Evolutionary conservation across 2,888 invertebrate genomes (phyloP), one percentile per base, ranked within the genome.

Genomic region (Stratiomys singularior): DNA sequence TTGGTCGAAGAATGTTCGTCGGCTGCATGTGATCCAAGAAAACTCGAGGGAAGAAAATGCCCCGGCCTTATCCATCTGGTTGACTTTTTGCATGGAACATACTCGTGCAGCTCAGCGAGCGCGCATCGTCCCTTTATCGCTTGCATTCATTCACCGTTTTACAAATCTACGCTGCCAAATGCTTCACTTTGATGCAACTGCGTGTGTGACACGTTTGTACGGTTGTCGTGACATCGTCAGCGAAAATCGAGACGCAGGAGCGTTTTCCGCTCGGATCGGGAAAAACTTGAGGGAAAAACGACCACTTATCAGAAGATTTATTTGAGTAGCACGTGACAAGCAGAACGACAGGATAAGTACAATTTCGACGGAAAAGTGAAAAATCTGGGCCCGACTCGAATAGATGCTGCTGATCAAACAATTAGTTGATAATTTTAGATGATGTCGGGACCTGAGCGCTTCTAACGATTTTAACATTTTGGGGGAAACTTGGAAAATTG

Each of bases 381-480:
- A 66, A 66, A 69, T 30, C 21, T 69, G 47, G 5, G 18, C 47
- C 11, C 27, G 21, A 66, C 66, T 66, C 15, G 44, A 11, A 0
- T 60, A 60, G 60, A 25, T 4, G 23, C 18, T 47, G 28, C 67
- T 47, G 69, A 69, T 69, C 69, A 69, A 47, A 69, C 69, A 72
- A 72, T 72, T 72, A 72, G 72, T 72, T 30, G 72, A 28, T 72
- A 72, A 72, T 72, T 72, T 72, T 72, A 72, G 72, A 72, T 21
- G 23, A 37, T 37, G 37, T 37, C n/a, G 30, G n/a, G 58, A 69
- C 30, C 23, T 47, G n/a, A 18, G 21, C n/a, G 30, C 52, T 72
- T 72, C 18, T 18, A 27, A 56, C 30, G 72, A 52, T 52, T 56
- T 72, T 72, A 28, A 56, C 25, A 13, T 56, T 72, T 69, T 47